These are phyloP conservation scores for Drosophila bocqueti DNA, from an alignment of 1,140 invertebrate species.

Conservation along the genomic window DNA sequence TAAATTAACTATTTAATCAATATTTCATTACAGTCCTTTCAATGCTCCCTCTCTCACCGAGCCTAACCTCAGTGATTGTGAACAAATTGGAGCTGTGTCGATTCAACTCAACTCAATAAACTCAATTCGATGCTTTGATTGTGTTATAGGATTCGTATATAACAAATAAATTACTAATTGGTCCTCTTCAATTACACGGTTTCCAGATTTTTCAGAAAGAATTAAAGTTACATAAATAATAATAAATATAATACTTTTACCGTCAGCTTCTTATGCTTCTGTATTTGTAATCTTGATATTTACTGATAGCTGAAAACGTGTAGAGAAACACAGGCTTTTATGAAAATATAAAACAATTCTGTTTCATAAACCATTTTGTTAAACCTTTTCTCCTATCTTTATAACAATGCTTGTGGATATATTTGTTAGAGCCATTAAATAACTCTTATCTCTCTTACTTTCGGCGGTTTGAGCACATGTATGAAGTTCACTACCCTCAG, in stretches of 20 bases:
- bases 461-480: slow-evolving; percentile 3
- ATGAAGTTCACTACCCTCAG: background rate
- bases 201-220: no score
- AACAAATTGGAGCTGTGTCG: background rate
- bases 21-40: background rate
- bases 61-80: background rate
- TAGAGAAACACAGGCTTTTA: background rate
- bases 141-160: no score
- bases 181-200: no score
- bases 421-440: background rate
- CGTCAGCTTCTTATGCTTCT: no score
- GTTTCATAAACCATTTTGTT: background rate
- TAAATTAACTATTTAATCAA: background rate
- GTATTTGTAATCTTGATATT: background rate
- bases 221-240: no score
- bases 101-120: no score
- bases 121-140: background rate
- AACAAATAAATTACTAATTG: no score
- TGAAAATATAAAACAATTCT: background rate
- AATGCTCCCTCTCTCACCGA: background rate
- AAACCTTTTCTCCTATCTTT: background rate
- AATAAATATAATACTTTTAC: no score
- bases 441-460: background rate
- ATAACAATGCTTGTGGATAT: background rate
- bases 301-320: background rate